Evolutionary conservation across 1,140 invertebrate species (phyloP), one percentile per base, ranked within the genome.

Genomic region (Platyscapa corneri): DNA sequence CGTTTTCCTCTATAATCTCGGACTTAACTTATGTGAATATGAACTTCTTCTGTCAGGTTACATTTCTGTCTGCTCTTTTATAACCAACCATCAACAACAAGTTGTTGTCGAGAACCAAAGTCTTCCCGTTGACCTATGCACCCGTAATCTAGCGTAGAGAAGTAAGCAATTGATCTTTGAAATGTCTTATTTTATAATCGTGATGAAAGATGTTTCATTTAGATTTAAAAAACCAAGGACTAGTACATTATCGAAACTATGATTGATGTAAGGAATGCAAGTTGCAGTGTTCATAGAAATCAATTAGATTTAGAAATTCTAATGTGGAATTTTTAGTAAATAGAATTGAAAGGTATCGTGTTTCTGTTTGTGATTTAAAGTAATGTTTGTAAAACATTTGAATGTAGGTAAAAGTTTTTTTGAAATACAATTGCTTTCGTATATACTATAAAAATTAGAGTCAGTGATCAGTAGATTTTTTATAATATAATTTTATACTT

Each of bases 91-190:
- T 74, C 39, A 23, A 70, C 14, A 37, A 18, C 8, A 70, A 37
- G 30, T 70, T 70, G 12, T 70, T n/a, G 16, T 23, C 34, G 32
- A n/a, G 27, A 74, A 14, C 70, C 37, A 74, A 74, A 39, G 37
- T 64, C 70, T 65, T 49, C 64, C 79, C n/a, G 64, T 32, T 74
- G 80, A 82, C 80, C 65, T 74, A 70, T 82, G 80, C 37, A n/a
- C 75, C 37, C 56, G 30, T 74, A 42, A 74, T 42, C 23, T 74
- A 42, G 14, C 39, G 1, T 42, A 32, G 20, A 42, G 42, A n/a
- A 42, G 5, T 14, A 42, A 74, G 12, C 8, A 74, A 42, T 42
- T 74, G n/a, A 37, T 74, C 18, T 16, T 18, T 72, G 0, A 12
- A 74, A 27, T 74, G n/a, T 42, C 42, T 30, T 70, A 18, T 42